Conservation (phyloP, 2,797 vertebrate genomes). For the Anas flavirostris region DNA sequence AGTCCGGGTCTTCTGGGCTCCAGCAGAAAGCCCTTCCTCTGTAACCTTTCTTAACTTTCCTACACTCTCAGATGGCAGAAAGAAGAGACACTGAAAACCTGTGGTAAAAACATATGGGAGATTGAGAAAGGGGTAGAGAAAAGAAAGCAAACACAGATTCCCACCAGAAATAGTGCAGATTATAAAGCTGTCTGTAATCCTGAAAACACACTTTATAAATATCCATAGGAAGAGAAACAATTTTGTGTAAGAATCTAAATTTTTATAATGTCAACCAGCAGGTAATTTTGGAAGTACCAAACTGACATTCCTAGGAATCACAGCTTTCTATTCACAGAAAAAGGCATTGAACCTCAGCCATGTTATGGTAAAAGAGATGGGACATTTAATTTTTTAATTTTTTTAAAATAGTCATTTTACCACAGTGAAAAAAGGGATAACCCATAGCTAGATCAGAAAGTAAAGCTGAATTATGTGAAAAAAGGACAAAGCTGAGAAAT, state of each 20-base stretch:
- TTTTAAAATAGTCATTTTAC: neutral
- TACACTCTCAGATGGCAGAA: neutral
- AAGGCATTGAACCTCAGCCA: neutral
- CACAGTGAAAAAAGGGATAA: neutral
- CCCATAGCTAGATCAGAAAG: neutral
- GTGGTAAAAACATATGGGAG: neutral
- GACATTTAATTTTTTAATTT: neutral
- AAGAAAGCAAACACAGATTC: neutral
- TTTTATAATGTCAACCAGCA: neutral
- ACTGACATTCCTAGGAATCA: neutral
- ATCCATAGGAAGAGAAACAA: neutral
- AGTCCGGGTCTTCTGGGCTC: neutral
- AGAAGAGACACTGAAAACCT: neutral
- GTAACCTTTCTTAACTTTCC: neutral
- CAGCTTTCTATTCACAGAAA: neutral
- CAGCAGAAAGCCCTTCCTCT: neutral
- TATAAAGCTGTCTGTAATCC: neutral
- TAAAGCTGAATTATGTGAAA: neutral
- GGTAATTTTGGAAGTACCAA: neutral
- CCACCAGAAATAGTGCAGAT: neutral
- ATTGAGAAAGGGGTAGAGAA: neutral
- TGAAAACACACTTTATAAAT: neutral
- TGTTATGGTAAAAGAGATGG: neutral
- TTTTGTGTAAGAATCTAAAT: neutral
- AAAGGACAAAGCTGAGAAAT: neutral